Conservation (phyloP, 2,113 vertebrate genomes). For the Oenanthe oenanthe region DNA sequence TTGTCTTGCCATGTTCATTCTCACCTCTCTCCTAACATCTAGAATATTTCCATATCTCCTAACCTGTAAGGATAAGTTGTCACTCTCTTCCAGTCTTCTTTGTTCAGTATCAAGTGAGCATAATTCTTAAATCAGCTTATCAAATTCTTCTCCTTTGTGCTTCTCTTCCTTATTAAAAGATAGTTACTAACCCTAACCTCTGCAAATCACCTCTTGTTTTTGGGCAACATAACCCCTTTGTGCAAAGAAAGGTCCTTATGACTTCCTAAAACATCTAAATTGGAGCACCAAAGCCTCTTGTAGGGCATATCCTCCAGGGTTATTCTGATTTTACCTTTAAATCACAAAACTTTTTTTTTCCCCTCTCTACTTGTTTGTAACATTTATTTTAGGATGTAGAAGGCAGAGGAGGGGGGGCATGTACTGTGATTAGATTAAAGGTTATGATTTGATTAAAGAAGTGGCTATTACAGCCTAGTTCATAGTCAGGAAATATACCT, state of each 20-base stretch:
- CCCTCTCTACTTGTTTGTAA: neutral
- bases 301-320: neutral
- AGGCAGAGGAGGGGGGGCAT: fast-evolving
- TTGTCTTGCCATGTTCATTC: neutral
- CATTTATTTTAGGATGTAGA: neutral
- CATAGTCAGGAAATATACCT: neutral
- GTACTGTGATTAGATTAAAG: neutral
- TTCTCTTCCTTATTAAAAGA: neutral
- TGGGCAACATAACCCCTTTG: neutral
- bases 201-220: neutral
- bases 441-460: neutral
- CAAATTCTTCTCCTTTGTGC: neutral
- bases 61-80: neutral
- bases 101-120: neutral
- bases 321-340: neutral
- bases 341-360: neutral
- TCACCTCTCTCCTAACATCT: neutral
- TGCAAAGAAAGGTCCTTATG: neutral
- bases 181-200: neutral
- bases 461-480: neutral
- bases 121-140: neutral
- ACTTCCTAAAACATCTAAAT: neutral
- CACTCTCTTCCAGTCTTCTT: neutral
- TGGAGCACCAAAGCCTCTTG: neutral
- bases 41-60: neutral